Evolutionary conservation across 2,888 invertebrate genomes (phyloP).

Genomic region (Periphyllus acericola): DNA sequence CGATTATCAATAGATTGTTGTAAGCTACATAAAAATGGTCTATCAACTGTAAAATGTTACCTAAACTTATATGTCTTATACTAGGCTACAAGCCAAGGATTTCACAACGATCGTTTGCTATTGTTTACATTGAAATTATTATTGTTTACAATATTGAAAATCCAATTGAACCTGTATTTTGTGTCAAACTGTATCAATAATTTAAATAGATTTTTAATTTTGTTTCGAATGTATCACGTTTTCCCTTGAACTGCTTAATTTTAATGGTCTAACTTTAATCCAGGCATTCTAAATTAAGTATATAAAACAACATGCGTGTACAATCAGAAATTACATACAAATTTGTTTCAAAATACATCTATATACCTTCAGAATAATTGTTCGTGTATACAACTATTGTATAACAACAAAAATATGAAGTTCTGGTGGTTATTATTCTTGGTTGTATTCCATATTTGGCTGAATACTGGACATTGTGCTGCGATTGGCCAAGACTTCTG

Average conservation of each 20-base stretch:
- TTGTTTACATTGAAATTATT: constrained; percentile 1
- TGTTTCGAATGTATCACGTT: constrained; percentile 14
- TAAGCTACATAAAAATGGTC: too few relatives aligned
- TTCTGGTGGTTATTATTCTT: neutral
- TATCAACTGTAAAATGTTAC: neutral
- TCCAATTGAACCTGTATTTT: neutral
- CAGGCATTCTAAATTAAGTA: neutral
- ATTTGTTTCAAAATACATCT: too few relatives aligned
- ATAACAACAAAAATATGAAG: neutral
- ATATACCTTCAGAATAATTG: too few relatives aligned
- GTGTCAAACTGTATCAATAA: neutral
- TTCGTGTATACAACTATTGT: neutral
- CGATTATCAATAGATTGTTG: neutral
- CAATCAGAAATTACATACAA: neutral
- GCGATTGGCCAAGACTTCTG: neutral
- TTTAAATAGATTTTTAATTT: neutral
- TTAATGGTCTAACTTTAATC: neutral
- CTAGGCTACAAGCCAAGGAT: neutral
- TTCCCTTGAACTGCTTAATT: neutral
- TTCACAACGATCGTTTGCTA: neutral
- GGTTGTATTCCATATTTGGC: neutral
- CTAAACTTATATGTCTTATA: neutral
- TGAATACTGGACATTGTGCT: constrained; percentile 8
- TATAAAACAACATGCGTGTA: constrained; percentile 3
- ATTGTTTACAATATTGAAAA: neutral